Evolutionary conservation across 2,113 vertebrate species (phyloP), one percentile per base, ranked within the genome.

Genomic region (Dipodomys spectabilis): DNA sequence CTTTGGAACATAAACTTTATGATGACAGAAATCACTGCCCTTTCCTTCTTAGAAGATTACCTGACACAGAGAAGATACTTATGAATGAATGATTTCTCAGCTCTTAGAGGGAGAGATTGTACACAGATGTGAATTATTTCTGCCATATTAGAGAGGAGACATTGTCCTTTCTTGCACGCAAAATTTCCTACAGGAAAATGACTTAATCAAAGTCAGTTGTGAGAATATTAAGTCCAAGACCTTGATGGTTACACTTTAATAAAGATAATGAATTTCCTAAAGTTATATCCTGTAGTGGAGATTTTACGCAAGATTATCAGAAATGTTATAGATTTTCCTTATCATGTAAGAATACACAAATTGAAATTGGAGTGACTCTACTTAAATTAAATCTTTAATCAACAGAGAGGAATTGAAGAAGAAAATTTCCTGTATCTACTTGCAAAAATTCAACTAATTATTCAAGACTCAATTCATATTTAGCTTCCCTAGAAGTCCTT

Each of bases 301-400:
- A 73, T 93, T 96, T 44, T 83, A 18, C 16, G 84, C 20, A 78
- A 79, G 16, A 75, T 28, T 30, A 91, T 13, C n/a, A 30, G 13
- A 94, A 84, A 85, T 28, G 10, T 85, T 87, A 22, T 73, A 10
- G 6, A 25, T n/a, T 73, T 92, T 23, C 49, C 10, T 39, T 77
- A 53, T 62, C 15, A 30, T 10, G 6, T 8, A 57, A 67, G 35
- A 57, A 45, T 86, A 73, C 12, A 81, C 39, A 82, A 78, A 10
- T 87, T 68, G 25, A 86, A n/a, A 25, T 25, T 15, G 53, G 87
- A 86, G 91, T 64, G 91, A 81, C 90, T 64, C 22, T 6, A 89
- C 25, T 92, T 85, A 22, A 93, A 65, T 94, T 86, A 94, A 77
- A 90, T 11, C 13, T 91, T 93, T 84, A 75, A 79, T 85, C 86